Conservation (phyloP, 2,888 invertebrate species). For the Apantesis nais region DNA sequence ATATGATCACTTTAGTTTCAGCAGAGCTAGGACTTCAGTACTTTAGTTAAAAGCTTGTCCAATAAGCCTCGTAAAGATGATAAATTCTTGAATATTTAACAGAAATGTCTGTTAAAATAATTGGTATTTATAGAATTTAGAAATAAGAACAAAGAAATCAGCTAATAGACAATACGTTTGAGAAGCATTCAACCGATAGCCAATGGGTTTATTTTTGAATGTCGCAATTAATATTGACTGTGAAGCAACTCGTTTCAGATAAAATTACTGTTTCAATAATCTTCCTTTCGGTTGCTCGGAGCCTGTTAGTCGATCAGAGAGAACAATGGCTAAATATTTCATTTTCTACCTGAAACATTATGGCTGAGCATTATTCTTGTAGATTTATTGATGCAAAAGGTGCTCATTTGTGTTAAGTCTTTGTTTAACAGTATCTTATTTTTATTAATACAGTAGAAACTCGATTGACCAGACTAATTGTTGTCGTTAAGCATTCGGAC, state of each 20-base stretch:
- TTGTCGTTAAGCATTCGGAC: too few relatives aligned
- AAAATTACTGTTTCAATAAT: conserved; percentile 10
- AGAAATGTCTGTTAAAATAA: neutral
- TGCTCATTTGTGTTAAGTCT: neutral
- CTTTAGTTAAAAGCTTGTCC: too few relatives aligned
- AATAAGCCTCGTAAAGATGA: too few relatives aligned
- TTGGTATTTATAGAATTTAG: neutral
- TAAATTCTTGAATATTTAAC: neutral
- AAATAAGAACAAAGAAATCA: conserved; percentile 4
- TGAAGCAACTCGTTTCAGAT: conserved; percentile 2
- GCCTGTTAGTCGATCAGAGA: conserved; percentile 8
- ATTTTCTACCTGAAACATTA: neutral
- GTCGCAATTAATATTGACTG: conserved; percentile 9
- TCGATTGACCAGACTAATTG: too few relatives aligned
- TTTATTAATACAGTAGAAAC: too few relatives aligned
- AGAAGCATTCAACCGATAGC: neutral
- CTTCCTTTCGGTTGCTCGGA: conserved; percentile 4
- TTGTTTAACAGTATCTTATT: neutral
- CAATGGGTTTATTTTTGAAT: conserved; percentile 6
- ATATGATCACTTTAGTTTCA: too few relatives aligned
- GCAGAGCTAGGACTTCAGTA: too few relatives aligned
- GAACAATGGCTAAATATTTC: conserved; percentile 1
- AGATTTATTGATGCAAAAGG: conserved; percentile 1
- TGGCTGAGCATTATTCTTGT: neutral
- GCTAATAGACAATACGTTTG: neutral